phyloP scores from a whole-genome alignment of 1,140 invertebrate species.

The Zaprionus nigranus region DNA sequence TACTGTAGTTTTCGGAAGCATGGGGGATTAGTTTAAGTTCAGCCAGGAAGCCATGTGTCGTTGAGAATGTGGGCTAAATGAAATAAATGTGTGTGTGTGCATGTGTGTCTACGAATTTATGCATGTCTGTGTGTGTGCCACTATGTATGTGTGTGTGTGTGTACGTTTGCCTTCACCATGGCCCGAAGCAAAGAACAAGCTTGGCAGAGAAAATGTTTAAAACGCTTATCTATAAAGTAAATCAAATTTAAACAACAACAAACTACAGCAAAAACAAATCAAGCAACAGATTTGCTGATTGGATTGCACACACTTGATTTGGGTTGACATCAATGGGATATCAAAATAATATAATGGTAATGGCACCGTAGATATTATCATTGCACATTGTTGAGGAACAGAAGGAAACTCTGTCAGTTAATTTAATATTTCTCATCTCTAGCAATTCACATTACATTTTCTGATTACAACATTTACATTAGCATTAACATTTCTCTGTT shows the following conservation, averaged over 20 bases:
- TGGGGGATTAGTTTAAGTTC: constrained; percentile 41
- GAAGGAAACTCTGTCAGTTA: no score
- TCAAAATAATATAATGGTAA: background rate
- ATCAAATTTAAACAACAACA: constrained; percentile 1
- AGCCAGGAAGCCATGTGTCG: constrained; percentile 31
- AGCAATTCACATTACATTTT: no score
- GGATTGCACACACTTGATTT: constrained; percentile 19
- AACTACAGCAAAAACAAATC: constrained; percentile 15
- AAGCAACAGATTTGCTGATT: constrained; percentile 9
- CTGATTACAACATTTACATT: no score
- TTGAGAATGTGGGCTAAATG: constrained; percentile 27
- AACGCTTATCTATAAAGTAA: constrained; percentile 27
- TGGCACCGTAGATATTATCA: no score
- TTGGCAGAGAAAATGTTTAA: constrained; percentile 21
- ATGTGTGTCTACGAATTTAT: constrained; percentile 10
- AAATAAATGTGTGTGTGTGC: constrained; percentile 27
- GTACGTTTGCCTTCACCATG: constrained; percentile 36
- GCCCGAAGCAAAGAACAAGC: constrained; percentile 11
- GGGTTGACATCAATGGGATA: constrained; percentile 1
- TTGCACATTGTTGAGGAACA: no score
- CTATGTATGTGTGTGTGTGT: background rate
- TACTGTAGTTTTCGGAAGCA: constrained; percentile 19
- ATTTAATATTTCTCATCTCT: no score
- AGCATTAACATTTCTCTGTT: no score
- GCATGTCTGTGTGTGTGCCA: constrained; percentile 1